These are phyloP conservation scores for Taxidea taxus DNA, from an alignment of 2,113 vertebrate species.

Conservation along the genomic window DNA sequence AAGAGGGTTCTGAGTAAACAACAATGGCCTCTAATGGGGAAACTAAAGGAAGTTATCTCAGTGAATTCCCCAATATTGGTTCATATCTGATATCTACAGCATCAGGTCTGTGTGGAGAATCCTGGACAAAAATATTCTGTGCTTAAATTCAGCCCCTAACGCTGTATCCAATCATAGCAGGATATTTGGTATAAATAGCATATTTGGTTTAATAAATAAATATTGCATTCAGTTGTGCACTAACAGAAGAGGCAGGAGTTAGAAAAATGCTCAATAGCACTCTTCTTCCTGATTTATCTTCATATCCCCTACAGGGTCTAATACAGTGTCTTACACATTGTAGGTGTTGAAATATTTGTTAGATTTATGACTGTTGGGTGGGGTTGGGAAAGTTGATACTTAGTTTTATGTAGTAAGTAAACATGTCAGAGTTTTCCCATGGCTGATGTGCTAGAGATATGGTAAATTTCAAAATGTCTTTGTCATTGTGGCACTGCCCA, in stretches of 20 bases:
- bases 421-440: background rate
- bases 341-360: background rate
- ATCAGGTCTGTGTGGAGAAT: background rate
- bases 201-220: background rate
- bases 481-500: background rate
- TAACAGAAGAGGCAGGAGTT: background rate
- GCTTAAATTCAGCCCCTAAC: background rate
- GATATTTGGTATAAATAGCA: background rate
- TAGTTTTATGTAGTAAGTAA: background rate
- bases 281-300: background rate
- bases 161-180: background rate
- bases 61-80: background rate
- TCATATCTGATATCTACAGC: background rate
- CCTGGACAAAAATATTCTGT: background rate
- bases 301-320: background rate
- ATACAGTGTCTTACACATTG: background rate
- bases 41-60: background rate
- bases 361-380: background rate
- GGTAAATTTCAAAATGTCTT: slow-evolving; percentile 19
- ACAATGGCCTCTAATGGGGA: background rate
- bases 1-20: background rate
- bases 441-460: background rate
- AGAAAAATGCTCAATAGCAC: background rate
- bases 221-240: background rate
- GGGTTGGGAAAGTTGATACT: background rate